Conservation (phyloP, 2,113 vertebrate genomes). For the Psittacula cyanocephala region DNA sequence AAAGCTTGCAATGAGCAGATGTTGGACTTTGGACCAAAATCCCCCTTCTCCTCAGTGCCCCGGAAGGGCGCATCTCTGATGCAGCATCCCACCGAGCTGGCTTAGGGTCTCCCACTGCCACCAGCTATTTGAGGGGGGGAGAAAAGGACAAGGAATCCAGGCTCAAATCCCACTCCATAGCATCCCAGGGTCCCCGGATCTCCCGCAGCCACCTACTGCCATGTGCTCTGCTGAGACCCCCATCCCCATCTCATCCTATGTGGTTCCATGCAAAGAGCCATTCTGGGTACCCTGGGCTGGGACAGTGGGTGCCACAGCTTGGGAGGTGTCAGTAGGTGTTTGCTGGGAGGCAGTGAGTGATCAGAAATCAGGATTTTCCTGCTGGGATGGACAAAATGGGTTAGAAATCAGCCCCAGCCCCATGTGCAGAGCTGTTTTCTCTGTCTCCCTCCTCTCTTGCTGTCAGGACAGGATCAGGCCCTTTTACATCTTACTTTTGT, state of each 20-base stretch:
- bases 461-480: neutral
- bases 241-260: neutral
- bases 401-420: neutral
- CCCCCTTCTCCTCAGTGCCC: neutral
- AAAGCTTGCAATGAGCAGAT: neutral
- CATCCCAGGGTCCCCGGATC: neutral
- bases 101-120: neutral
- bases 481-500: neutral
- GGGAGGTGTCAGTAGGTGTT: neutral
- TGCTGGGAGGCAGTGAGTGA: rapidly evolving
- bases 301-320: neutral
- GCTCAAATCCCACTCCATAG: rapidly evolving
- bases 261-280: neutral
- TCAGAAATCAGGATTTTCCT: neutral
- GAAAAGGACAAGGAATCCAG: neutral
- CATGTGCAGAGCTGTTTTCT: neutral
- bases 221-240: neutral
- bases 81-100: neutral
- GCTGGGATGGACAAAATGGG: neutral
- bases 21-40: neutral
- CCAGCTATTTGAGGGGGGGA: neutral
- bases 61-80: rapidly evolving
- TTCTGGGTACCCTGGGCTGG: neutral
- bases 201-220: neutral
- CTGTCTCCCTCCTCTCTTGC: neutral